phyloP scores from a whole-genome alignment of 2,113 vertebrate species.

The Capra hircus region DNA sequence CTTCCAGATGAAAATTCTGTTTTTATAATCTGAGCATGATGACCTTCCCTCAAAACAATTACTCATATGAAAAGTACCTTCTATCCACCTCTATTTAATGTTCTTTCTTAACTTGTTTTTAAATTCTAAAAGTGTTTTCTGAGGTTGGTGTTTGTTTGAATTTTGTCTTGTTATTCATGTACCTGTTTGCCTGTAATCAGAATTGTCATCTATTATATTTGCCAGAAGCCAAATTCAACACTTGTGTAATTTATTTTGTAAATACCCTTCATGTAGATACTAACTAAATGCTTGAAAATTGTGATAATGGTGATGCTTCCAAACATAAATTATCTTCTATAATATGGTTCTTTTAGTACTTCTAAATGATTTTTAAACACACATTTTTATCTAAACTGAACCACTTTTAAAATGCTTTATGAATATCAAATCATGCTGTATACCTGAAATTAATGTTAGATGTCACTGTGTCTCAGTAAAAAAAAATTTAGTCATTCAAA shows the following conservation, averaged over 20 bases:
- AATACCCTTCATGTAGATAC: neutral
- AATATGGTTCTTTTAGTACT: neutral
- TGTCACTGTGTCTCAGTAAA: neutral
- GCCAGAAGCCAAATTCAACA: neutral
- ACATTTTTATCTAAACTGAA: neutral
- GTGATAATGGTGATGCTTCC: neutral
- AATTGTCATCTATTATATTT: neutral
- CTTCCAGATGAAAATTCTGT: neutral
- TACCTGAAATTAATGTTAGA: neutral
- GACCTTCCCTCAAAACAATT: constrained; percentile 12
- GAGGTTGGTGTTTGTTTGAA: neutral
- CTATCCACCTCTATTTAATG: neutral
- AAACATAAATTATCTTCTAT: neutral
- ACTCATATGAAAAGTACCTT: neutral
- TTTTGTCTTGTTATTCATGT: neutral
- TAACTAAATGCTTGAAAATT: neutral
- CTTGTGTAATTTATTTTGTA: constrained; percentile 6
- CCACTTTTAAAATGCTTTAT: neutral
- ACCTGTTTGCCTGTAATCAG: neutral
- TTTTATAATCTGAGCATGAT: neutral
- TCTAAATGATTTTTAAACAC: constrained; percentile 1
- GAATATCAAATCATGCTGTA: neutral
- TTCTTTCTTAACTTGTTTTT: neutral
- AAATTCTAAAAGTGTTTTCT: constrained; percentile 10
- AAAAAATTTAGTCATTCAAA: neutral